Base-by-base conservation (phyloP, 1,140 invertebrate species). In the Conopomorpha cramerella region DNA sequence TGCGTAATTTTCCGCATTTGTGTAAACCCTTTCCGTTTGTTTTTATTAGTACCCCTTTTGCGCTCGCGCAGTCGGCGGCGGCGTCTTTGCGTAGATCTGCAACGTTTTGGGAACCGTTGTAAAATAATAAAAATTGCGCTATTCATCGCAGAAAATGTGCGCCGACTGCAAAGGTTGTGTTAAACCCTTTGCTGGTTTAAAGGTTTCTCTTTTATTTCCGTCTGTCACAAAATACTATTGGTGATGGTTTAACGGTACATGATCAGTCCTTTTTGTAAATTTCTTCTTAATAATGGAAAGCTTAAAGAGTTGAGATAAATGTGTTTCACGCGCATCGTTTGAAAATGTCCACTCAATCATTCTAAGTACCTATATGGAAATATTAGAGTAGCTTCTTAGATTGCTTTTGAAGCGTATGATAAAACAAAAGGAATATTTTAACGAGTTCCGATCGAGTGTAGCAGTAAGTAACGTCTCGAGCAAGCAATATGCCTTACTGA, bases 81-180 rank as follows among this genome's bases (percentile, higher is more conserved):
- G 67, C 45, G 30, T 60, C 66, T 68, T 68, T 76, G 58, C 64
- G 40, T 51, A 65, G 48, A 59, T 68, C 48, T 60, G 71, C 66
- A 67, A 67, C 44, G 46, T 63, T n/a, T 68, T 49, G 46, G 55
- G 50, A 35, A 16, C 30, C 11, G 55, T 58, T 45, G 57, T 76
- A 71, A 76, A 76, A 47, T 61, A 68, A 76, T 71, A 72, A 68
- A 73, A 73, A 63, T 66, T 64, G 58, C 56, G 60, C 63, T 55
- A 64, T 74, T 64, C 52, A 32, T 59, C 49, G 32, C 67, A 58
- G 55, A 67, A 70, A 71, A 64, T 36, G 41, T 58, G 37, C 23
- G 51, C 40, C 11, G 34, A 29, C 33, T 30, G 33, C 68, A 73
- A 76, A 64, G 67, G 71, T 70, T 73, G 51, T 55, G 16, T 56